Conservation (phyloP, 2,113 vertebrate species). For the Puntigrus tetrazona region DNA sequence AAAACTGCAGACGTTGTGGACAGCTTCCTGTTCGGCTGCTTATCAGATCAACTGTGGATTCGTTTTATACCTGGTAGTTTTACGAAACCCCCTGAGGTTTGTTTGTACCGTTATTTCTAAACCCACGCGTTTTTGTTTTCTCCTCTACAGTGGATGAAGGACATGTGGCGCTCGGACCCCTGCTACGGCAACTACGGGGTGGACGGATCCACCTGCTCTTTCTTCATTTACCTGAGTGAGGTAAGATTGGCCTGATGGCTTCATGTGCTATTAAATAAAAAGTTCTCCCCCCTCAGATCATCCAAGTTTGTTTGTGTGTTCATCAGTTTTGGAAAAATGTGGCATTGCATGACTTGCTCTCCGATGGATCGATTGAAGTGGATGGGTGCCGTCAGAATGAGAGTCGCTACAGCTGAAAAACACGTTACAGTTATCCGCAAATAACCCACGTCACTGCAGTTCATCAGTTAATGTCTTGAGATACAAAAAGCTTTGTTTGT, state of each 20-base stretch:
- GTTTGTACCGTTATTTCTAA: neutral
- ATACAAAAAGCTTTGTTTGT: too few species aligned
- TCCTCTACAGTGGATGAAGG: slow-evolving; percentile 93
- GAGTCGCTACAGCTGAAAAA: neutral
- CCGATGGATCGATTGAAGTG: neutral
- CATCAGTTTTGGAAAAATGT: neutral
- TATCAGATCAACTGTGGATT: neutral
- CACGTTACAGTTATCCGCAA: too few species aligned
- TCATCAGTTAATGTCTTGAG: too few species aligned
- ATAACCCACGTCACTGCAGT: too few species aligned
- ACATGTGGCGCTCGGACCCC: slow-evolving; percentile 96
- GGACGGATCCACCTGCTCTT: slow-evolving; percentile 94
- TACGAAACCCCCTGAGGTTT: neutral
- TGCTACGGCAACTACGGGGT: slow-evolving; percentile 94
- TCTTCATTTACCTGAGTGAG: slow-evolving; percentile 99
- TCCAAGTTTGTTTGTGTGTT: neutral
- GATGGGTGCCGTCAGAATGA: neutral
- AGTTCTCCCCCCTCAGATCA: neutral
- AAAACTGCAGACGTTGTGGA: neutral
- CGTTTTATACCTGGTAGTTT: neutral
- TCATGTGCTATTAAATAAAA: neutral
- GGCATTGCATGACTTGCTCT: neutral
- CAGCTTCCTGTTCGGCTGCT: neutral
- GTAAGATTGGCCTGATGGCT: slow-evolving; percentile 64
- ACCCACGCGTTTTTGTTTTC: neutral